Conservation (phyloP, 2,797 vertebrate genomes). For the Furcifer pardalis region DNA sequence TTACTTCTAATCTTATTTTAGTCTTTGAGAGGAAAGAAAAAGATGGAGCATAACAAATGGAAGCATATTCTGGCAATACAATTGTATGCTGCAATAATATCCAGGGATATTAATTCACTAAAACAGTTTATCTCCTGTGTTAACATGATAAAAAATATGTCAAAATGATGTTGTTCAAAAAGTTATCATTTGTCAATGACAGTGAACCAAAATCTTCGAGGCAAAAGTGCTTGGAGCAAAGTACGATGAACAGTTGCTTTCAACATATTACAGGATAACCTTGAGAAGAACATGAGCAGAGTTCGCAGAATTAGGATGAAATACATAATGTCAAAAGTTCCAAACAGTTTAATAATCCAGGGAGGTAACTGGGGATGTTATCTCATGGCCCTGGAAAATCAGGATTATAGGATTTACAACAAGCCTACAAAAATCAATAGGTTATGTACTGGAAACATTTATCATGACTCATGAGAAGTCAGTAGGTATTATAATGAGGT, state of each 20-base stretch:
- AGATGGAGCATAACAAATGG: conserved; percentile 10
- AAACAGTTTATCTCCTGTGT: not conserved
- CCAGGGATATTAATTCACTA: not conserved
- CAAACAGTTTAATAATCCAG: not conserved
- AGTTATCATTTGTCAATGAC: not conserved
- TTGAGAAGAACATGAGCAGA: not conserved
- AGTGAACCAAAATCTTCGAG: not conserved
- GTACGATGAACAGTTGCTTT: not conserved
- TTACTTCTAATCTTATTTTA: conserved; percentile 24
- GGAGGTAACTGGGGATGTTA: too few species aligned
- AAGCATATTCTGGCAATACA: conserved; percentile 8
- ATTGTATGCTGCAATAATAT: not conserved
- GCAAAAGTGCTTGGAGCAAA: not conserved
- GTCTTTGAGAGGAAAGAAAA: conserved; percentile 15
- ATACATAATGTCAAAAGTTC: not conserved
- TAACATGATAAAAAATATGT: not conserved
- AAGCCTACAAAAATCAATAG: too few species aligned
- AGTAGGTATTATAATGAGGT: too few species aligned
- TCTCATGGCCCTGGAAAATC: too few species aligned
- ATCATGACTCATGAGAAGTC: too few species aligned
- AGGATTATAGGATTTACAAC: too few species aligned
- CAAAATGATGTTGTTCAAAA: not conserved
- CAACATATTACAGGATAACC: not conserved
- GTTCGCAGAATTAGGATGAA: not conserved
- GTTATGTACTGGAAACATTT: too few species aligned